Evolutionary conservation across 2,888 invertebrate species (phyloP), one percentile per base, ranked within the genome.

Genomic region (Quadriops clusia): DNA sequence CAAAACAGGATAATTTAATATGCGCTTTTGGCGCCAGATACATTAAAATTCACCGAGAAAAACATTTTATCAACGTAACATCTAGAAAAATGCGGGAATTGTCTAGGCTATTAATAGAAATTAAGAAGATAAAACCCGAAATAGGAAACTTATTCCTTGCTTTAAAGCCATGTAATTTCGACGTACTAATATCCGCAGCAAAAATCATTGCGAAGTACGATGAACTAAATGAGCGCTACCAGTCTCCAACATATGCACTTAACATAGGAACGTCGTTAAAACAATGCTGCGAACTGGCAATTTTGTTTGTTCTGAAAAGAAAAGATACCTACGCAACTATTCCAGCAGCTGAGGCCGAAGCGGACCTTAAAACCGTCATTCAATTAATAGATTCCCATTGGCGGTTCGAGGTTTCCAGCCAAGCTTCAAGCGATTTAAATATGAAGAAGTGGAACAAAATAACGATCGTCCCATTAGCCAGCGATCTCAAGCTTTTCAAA

Each of bases 231-330:
- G 41, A 45, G 10, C 15, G 14, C 17, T 47, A 37, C 27, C 17
- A 27, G 17, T 30, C 44, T n/a, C 38, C 41, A 8, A 36, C 43
- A 10, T 38, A 27, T 27, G 45, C 41, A 16, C 30, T 45, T 28
- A 45, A 46, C 36, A 40, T 46, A n/a, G 34, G 29, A 12, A 46
- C 41, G 27, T 13, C 37, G 15, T 32, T 45, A 10, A 44, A 46
- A 32, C 43, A 48, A 15, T 45, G 47, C 29, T 45, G 41, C 24
- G 41, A 45, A 14, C 37, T 44, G 14, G 45, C 43, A 23, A 35
- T 44, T n/a, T 8, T 39, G 11, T 34, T 23, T 31, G 39, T 29
- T 6, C 26, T 40, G 14, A 44, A 43, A 36, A 39, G 30, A 40
- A 33, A 38, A 23, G 9, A 28, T n/a, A 23, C 39, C 5, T 27